phyloP scores from a whole-genome alignment of 2,113 vertebrate species.

The Mormoops blainvillei region DNA sequence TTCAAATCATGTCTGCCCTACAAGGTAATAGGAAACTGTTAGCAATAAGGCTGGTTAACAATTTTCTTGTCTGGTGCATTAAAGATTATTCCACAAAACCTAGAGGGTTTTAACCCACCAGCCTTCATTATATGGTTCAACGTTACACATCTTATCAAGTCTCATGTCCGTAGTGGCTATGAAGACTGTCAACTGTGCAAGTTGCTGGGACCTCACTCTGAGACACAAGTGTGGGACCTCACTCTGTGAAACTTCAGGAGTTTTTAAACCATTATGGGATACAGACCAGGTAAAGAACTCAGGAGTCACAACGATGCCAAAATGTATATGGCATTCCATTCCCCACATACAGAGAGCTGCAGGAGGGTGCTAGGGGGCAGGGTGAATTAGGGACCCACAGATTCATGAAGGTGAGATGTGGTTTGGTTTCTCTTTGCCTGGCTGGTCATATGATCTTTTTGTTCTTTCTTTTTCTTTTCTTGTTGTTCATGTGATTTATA shows the following conservation, averaged over 20 bases:
- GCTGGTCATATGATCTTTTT: background rate
- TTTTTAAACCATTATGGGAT: background rate
- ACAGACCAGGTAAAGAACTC: background rate
- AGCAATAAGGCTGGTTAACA: constrained; percentile 70
- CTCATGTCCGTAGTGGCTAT: background rate
- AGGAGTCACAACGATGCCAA: background rate
- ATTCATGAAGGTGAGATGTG: background rate
- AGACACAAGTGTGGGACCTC: background rate
- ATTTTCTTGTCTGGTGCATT: constrained; percentile 64
- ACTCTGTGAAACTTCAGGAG: background rate
- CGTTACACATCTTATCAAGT: background rate
- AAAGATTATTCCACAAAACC: constrained; percentile 64
- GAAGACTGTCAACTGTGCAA: background rate
- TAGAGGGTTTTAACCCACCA: constrained; percentile 24
- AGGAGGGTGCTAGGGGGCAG: background rate
- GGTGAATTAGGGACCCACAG: background rate
- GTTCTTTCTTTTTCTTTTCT: background rate
- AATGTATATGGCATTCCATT: too few relatives aligned
- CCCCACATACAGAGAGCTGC: background rate
- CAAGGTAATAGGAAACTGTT: constrained; percentile 50
- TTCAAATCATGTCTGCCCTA: constrained; percentile 60
- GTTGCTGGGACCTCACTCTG: background rate
- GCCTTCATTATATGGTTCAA: background rate
- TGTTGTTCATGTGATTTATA: background rate
- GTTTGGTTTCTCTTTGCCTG: background rate